A percentile compares a stretch with the other conserved stretches of the same genome.
Conservation (phyloP, 2,888 invertebrate genomes). For the Coleophora deauratella region DNA sequence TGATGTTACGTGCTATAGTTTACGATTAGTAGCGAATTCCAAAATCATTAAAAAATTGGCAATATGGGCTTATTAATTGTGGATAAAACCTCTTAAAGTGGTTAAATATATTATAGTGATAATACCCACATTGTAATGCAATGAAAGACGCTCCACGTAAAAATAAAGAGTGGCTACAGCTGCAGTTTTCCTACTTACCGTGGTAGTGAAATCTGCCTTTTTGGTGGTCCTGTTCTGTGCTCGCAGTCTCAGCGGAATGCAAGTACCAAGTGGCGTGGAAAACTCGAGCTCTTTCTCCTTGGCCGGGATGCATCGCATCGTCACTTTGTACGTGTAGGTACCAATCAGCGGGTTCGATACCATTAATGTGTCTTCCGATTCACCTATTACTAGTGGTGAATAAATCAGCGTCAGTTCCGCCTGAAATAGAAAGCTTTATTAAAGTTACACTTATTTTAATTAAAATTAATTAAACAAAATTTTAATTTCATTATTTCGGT, state of each 20-base stretch:
- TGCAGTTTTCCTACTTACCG: conserved; percentile 26
- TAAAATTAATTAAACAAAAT: too few relatives aligned
- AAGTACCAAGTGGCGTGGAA: conserved; percentile 39
- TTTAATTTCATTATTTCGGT: too few relatives aligned
- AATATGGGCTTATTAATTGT: too few relatives aligned
- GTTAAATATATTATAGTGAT: conserved; percentile 1
- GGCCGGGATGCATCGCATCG: conserved; percentile 51
- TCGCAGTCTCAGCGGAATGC: conserved; percentile 44
- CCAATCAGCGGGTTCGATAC: conserved; percentile 47
- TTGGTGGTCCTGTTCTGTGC: conserved; percentile 49
- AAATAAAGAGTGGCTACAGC: too few relatives aligned
- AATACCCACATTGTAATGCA: too few relatives aligned
- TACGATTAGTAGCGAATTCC: too few relatives aligned
- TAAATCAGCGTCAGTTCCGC: conserved; percentile 40
- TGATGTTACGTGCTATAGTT: too few relatives aligned
- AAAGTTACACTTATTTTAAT: too few relatives aligned
- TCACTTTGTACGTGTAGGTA: conserved; percentile 43
- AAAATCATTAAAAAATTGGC: too few relatives aligned
- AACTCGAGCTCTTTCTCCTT: conserved; percentile 49
- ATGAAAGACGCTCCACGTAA: too few relatives aligned
- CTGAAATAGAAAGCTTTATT: conserved; percentile 27
- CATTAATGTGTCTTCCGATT: conserved; percentile 39
- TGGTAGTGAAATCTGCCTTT: conserved; percentile 37
- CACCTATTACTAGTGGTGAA: conserved; percentile 55
- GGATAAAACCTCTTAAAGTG: too few relatives aligned